phyloP scores from a whole-genome alignment of 1,140 invertebrate genomes.

The Liolophura sinensis region DNA sequence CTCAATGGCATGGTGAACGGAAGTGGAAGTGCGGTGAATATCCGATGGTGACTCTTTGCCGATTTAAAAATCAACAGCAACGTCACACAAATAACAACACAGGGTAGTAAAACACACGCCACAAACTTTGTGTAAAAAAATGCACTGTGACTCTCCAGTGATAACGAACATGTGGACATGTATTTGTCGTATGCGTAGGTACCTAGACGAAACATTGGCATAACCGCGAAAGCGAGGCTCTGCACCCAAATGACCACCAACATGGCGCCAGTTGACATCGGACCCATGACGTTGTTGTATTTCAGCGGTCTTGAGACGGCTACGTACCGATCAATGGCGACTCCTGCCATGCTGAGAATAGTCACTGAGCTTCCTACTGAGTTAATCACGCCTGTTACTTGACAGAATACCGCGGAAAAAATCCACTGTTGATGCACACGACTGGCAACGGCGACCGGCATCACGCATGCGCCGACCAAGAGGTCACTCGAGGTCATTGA shows the following conservation, averaged over 20 bases:
- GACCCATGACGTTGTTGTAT: constrained; percentile 18
- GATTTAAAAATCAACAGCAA: constrained; percentile 19
- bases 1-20: constrained; percentile 5
- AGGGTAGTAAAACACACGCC: constrained; percentile 13
- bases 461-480: constrained; percentile 16
- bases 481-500: constrained; percentile 21
- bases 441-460: constrained; percentile 15
- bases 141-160: background rate
- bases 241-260: constrained; percentile 15
- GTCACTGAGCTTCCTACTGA: constrained; percentile 16
- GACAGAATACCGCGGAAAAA: constrained; percentile 11
- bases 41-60: constrained; percentile 19
- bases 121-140: background rate
- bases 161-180: constrained; percentile 9
- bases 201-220: constrained; percentile 12
- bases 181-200: constrained; percentile 8
- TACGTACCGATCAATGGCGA: constrained; percentile 23
- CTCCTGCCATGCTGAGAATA: constrained; percentile 19
- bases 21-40: constrained; percentile 19
- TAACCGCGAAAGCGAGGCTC: constrained; percentile 9
- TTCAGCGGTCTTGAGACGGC: constrained; percentile 26
- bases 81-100: constrained; percentile 8
- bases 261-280: constrained; percentile 3
- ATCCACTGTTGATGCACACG: constrained; percentile 6
- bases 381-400: constrained; percentile 13